Conservation (phyloP, 2,797 vertebrate genomes). For the Siniperca undulata region DNA sequence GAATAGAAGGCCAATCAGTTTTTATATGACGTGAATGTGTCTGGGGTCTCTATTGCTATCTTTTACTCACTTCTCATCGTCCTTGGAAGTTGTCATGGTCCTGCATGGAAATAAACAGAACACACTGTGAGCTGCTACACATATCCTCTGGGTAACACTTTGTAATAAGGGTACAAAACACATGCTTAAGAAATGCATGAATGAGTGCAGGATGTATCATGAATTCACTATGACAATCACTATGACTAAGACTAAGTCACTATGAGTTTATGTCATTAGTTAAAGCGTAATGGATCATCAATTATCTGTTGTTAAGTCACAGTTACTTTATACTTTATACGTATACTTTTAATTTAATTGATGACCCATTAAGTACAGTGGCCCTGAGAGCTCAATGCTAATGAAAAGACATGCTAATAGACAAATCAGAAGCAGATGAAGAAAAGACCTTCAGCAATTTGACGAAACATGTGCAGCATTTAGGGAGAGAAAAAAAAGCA, state of each 20-base stretch:
- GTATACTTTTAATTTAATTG: background rate
- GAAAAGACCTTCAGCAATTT: background rate
- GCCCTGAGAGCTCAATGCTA: background rate
- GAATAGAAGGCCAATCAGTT: constrained; percentile 4
- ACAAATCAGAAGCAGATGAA: background rate
- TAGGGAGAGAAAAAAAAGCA: background rate
- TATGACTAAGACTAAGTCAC: too few species aligned
- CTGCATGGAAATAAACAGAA: constrained; percentile 64
- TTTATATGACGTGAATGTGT: background rate
- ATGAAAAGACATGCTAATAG: too few species aligned
- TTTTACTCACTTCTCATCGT: constrained; percentile 78
- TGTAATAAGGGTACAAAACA: background rate
- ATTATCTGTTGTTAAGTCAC: background rate
- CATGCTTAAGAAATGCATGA: background rate
- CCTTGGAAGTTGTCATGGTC: constrained; percentile 69
- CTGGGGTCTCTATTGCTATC: background rate
- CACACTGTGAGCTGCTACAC: background rate
- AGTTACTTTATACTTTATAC: background rate
- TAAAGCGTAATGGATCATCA: background rate
- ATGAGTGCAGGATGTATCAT: background rate
- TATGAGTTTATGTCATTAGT: background rate
- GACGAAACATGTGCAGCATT: background rate
- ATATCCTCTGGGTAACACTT: background rate
- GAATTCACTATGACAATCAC: background rate
- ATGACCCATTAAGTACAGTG: background rate